Conservation (phyloP, 1,140 invertebrate genomes). For the Ganaspis sp. region DNA sequence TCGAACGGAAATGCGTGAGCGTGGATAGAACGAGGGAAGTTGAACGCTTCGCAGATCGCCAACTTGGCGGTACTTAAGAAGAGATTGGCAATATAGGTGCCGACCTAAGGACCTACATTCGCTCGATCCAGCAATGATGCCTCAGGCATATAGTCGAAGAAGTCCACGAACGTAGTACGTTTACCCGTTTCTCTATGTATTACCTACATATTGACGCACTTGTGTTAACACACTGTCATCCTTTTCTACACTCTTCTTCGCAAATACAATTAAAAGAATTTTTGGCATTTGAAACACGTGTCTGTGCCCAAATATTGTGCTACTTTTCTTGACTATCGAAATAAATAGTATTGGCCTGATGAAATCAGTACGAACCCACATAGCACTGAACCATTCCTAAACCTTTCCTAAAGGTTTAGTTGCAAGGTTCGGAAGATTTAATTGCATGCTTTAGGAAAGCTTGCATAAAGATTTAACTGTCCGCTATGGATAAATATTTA, state of each 20-base stretch:
- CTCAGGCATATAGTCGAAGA: background rate
- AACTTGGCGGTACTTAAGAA: constrained; percentile 13
- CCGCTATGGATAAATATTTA: too few species aligned
- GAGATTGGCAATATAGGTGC: constrained; percentile 67
- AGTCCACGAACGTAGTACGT: background rate
- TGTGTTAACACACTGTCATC: background rate
- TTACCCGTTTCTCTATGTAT: too few species aligned
- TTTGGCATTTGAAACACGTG: background rate
- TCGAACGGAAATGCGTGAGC: constrained; percentile 26
- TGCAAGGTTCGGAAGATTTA: too few species aligned
- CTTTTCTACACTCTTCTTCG: background rate
- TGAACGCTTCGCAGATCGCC: background rate
- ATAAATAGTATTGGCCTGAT: too few species aligned
- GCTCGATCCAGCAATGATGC: constrained; percentile 45
- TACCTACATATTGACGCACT: background rate
- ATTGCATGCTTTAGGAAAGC: too few species aligned
- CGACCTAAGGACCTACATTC: constrained; percentile 72
- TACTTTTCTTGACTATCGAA: too few species aligned
- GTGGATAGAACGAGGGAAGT: constrained; percentile 2
- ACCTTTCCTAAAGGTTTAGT: too few species aligned
- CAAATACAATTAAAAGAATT: background rate
- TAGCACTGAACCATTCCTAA: too few species aligned
- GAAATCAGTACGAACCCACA: too few species aligned
- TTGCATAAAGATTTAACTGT: too few species aligned
- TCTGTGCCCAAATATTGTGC: background rate